These are phyloP conservation scores for Halcyon badia DNA, from an alignment of 2,797 vertebrate species.

Conservation along the genomic window DNA sequence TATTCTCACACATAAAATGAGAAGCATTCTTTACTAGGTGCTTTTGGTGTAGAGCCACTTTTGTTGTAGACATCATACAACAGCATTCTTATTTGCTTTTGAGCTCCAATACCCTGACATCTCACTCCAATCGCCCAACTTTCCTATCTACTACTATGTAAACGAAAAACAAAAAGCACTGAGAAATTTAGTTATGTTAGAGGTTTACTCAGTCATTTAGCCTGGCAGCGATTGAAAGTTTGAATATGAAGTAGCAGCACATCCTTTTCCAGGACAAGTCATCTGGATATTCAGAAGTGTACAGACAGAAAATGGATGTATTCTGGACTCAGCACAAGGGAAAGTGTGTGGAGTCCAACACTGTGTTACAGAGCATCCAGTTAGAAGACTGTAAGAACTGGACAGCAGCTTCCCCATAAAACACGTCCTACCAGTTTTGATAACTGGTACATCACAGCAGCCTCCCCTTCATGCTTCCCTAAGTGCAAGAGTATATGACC, in stretches of 20 bases:
- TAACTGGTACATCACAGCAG: neutral
- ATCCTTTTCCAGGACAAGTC: neutral
- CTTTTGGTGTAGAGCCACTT: constrained; percentile 7
- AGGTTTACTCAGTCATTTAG: neutral
- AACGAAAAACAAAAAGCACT: neutral
- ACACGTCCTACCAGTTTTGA: neutral
- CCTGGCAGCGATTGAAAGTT: neutral
- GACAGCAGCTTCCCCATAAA: neutral
- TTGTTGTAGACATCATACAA: neutral
- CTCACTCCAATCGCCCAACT: neutral
- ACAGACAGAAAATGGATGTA: neutral
- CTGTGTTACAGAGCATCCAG: fast-evolving
- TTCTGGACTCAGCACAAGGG: neutral
- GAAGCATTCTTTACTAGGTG: neutral
- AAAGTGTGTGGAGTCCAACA: neutral
- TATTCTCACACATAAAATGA: constrained; percentile 8
- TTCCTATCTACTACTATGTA: neutral
- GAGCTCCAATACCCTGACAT: neutral
- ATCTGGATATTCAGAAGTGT: neutral
- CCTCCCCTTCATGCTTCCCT: neutral
- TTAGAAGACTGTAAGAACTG: neutral
- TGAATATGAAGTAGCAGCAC: neutral
- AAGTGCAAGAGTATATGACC: neutral
- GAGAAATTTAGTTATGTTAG: neutral
- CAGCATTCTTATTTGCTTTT: neutral